phyloP scores from a whole-genome alignment of 2,113 vertebrate species.

The Alces alces region DNA sequence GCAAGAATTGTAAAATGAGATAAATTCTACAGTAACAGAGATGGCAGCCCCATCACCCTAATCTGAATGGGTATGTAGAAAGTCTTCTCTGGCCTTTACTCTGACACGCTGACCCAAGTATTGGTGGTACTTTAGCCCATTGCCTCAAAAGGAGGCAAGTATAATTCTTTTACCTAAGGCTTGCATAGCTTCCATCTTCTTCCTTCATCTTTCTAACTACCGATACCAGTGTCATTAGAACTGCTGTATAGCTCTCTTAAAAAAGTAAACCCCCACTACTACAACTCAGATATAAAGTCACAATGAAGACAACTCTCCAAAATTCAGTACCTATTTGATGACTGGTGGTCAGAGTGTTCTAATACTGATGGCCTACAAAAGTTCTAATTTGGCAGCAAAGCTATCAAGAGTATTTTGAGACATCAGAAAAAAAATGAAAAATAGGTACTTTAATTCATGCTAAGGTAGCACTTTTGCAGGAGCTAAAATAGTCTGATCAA shows the following conservation, averaged over 20 bases:
- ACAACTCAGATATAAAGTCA: background rate
- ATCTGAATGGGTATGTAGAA: background rate
- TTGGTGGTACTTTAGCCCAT: background rate
- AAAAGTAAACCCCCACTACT: background rate
- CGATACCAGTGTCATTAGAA: background rate
- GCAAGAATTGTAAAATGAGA: background rate
- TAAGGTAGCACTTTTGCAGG: background rate
- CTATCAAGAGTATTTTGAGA: background rate
- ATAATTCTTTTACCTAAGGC: background rate
- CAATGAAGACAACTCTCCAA: background rate
- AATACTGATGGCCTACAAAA: background rate
- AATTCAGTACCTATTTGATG: background rate
- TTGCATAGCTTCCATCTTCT: background rate
- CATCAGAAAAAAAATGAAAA: background rate
- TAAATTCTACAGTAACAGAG: background rate
- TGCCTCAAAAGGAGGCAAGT: background rate
- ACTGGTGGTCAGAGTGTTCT: background rate
- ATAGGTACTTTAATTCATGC: background rate
- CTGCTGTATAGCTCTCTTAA: background rate
- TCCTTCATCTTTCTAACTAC: background rate
- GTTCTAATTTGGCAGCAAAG: background rate
- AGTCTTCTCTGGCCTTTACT: background rate
- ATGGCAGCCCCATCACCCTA: background rate
- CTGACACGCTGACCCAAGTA: background rate
- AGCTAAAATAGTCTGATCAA: constrained; percentile 2